Evolutionary conservation across 2,113 vertebrate species (phyloP).

Genomic region (Cinclus mexicanus): DNA sequence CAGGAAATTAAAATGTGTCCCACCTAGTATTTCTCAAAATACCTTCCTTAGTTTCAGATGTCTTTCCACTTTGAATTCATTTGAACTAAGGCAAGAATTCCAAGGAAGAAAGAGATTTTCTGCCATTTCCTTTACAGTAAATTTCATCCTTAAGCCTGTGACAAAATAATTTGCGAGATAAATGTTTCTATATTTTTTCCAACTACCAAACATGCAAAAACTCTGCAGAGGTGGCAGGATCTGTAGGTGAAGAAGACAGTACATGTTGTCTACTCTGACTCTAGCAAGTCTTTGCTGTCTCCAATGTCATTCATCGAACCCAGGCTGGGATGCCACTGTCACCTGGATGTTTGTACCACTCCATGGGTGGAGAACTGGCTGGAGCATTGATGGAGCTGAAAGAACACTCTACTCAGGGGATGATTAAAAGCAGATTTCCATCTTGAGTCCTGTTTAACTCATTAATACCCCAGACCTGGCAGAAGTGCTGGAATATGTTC

Average conservation of each 20-base stretch:
- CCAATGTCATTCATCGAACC: neutral
- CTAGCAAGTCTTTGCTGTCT: neutral
- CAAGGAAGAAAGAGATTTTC: neutral
- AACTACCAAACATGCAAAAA: neutral
- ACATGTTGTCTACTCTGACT: neutral
- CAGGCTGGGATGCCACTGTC: neutral
- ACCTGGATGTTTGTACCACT: neutral
- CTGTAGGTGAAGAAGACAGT: neutral
- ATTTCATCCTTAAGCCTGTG: neutral
- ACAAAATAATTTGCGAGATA: neutral
- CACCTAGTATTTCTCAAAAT: neutral
- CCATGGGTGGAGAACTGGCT: neutral
- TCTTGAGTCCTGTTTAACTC: neutral
- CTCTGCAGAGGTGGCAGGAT: neutral
- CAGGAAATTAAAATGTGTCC: neutral
- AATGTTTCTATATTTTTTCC: neutral
- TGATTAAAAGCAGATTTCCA: neutral
- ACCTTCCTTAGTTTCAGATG: neutral
- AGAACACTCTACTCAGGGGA: too few relatives aligned
- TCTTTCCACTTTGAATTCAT: neutral
- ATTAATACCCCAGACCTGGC: neutral
- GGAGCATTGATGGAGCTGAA: too few relatives aligned
- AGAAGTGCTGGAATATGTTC: neutral
- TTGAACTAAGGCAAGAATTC: neutral
- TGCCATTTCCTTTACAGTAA: neutral